These are phyloP conservation scores for Pheucticus melanocephalus DNA, from an alignment of 2,113 vertebrate species.

Conservation along the genomic window DNA sequence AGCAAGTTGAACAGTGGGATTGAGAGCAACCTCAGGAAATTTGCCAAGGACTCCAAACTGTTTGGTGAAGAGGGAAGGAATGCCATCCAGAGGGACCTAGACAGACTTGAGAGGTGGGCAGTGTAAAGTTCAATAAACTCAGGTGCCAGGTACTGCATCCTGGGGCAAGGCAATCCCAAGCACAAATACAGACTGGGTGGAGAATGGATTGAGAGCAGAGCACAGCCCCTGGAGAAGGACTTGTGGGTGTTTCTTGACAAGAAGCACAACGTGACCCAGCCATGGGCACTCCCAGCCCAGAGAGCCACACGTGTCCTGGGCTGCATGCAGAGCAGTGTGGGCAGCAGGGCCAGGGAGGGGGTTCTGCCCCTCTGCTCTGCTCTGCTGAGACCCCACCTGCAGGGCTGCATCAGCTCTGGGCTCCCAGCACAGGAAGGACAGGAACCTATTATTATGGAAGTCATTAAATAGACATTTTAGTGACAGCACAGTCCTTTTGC, in stretches of 20 bases:
- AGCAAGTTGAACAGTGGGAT: not conserved
- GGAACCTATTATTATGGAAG: not conserved
- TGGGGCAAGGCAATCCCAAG: not conserved
- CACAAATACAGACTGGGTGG: no score
- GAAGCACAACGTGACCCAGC: not conserved
- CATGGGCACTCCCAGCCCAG: not conserved
- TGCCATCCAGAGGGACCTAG: not conserved
- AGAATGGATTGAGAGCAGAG: not conserved
- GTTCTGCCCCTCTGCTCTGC: not conserved
- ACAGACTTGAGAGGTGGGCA: not conserved
- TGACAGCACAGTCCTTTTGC: not conserved
- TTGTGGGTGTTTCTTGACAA: fast-evolving
- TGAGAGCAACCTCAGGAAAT: not conserved
- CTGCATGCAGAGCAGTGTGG: not conserved
- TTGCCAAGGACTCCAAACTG: not conserved
- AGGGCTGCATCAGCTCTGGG: not conserved
- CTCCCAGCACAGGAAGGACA: fast-evolving
- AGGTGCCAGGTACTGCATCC: not conserved
- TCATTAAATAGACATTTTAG: not conserved
- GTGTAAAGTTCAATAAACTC: not conserved
- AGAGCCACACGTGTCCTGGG: not conserved
- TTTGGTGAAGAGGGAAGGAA: not conserved
- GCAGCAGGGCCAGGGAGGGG: not conserved
- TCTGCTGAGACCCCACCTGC: not conserved
- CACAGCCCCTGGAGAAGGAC: not conserved